Evolutionary conservation across 2,888 invertebrate genomes (phyloP), one percentile per base, ranked within the genome.

Genomic region (Ennomos quercinarius): DNA sequence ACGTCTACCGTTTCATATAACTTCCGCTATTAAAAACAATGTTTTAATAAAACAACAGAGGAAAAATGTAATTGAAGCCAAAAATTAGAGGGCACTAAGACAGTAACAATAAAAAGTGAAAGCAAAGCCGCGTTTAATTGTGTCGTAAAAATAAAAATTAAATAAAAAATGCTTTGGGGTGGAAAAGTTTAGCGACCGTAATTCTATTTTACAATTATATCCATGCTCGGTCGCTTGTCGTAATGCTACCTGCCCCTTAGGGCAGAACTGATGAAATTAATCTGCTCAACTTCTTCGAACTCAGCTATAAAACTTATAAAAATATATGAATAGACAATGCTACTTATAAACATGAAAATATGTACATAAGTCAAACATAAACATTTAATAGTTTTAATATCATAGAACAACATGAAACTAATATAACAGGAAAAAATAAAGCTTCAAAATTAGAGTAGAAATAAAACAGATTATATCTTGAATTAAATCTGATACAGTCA

Each of bases 131-230:
- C 86, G 89, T 90, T 88, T 91, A 89, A 91, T 89, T 84, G 87
- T 89, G 88, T 87, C 92, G 83, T 92, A 92, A 92, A 91, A 91
- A 89, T 90, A 90, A 91, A 90, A 91, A 91, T 90, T 88, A 91
- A 91, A 91, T 89, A 91, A 91, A 90, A 90, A 89, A 87, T 83
- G 81, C 84, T 84, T 74, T 75, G 82, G 91, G 91, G 89, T 83
- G 87, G 82, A 86, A 89, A 90, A 91, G 83, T 89, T 90, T 86
- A 69, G 84, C 78, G 84, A 80, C 78, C 81, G 84, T 87, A 85
- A 87, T 87, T 86, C 78, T 77, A 77, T 78, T 78, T 80, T 78
- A 84, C 89, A 90, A 91, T 90, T 88, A 91, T 89, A 83, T 84
- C 45, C 81, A 76, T 81, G 80, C 81, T 82, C 77, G 78, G 80